These are phyloP conservation scores for Sphyrna mokarran DNA, from an alignment of 2,113 vertebrate species.

Conservation along the genomic window DNA sequence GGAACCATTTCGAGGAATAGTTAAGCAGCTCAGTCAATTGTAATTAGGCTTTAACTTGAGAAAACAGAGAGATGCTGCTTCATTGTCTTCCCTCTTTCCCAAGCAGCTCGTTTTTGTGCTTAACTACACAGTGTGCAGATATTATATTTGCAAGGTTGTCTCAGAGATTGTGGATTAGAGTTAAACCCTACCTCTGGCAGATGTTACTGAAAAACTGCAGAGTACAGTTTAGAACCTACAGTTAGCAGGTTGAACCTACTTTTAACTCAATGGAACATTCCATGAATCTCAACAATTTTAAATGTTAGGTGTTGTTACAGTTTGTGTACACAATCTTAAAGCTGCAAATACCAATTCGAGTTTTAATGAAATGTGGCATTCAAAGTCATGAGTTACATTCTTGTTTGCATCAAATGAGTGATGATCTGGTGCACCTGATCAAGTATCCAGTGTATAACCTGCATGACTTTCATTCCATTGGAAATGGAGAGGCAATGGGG, in stretches of 20 bases:
- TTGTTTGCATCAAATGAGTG: background rate
- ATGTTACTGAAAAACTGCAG: background rate
- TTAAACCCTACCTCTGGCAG: background rate
- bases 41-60: background rate
- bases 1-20: background rate
- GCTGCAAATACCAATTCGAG: background rate
- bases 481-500: background rate
- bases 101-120: background rate
- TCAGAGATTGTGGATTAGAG: background rate
- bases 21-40: background rate
- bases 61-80: background rate
- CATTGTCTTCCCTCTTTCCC: background rate
- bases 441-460: background rate
- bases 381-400: background rate
- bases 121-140: background rate
- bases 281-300: background rate
- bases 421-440: background rate
- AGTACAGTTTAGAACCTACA: background rate
- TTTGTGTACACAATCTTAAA: background rate
- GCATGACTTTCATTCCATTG: background rate
- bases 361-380: background rate
- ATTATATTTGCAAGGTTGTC: background rate
- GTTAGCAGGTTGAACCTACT: background rate
- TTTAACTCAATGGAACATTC: background rate
- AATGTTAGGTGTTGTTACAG: background rate